A percentile compares a stretch with the other conserved stretches of the same genome.
Evolutionary conservation across 2,113 vertebrate genomes (phyloP).

Genomic region (Microtus pennsylvanicus): DNA sequence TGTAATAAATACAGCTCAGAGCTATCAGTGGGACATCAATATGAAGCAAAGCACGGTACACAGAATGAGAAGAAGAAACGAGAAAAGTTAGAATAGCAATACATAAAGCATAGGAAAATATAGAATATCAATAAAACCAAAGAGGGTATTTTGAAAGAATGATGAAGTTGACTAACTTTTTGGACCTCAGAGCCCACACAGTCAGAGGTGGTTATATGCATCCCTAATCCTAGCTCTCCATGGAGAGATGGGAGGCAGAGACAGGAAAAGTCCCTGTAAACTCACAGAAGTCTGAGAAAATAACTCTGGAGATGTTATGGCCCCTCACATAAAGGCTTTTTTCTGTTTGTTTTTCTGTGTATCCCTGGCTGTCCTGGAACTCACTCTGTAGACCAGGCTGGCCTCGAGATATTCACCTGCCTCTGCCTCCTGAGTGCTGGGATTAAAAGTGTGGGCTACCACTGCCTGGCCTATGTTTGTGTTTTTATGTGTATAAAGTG

Average conservation of each 20-base stretch:
- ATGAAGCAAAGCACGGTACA: background rate
- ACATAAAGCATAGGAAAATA: background rate
- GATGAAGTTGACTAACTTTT: background rate
- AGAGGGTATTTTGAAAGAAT: background rate
- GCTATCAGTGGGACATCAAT: background rate
- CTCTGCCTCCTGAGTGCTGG: background rate
- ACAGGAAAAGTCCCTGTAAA: background rate
- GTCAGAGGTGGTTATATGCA: background rate
- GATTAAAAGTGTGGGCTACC: background rate
- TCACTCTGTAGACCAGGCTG: background rate
- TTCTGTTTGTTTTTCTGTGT: background rate
- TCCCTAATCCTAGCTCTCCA: background rate
- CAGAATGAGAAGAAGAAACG: background rate
- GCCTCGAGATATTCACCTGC: background rate
- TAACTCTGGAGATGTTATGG: background rate
- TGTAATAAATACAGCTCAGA: background rate
- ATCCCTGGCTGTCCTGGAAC: background rate
- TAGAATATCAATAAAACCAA: background rate
- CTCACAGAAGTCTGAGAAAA: background rate
- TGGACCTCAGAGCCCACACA: background rate
- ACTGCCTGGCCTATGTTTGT: too few relatives aligned
- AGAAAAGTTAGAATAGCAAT: background rate
- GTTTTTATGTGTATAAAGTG: background rate
- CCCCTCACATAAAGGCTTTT: background rate
- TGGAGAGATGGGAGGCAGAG: background rate